Base-by-base conservation (phyloP, 2,113 vertebrate genomes). In the Rhinogobius similis region DNA sequence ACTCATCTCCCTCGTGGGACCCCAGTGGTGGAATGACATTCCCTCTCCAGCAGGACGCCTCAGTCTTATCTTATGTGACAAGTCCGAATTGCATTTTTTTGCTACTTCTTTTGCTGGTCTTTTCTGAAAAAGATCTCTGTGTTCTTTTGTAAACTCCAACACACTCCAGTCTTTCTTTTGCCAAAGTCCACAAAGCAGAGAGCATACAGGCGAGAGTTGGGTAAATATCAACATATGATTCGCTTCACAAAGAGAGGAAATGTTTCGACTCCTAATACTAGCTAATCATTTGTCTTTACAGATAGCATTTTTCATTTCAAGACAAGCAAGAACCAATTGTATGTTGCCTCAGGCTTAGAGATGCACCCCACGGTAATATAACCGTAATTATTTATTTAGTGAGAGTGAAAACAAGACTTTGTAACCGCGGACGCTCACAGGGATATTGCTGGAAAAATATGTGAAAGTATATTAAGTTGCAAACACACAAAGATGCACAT, bases 301-400 rank as follows among this genome's bases (percentile, higher is more conserved):
- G 29, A 68, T 32, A 50, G 16, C 20, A 16, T 29, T 63, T 65
- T 20, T 4, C 18, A 70, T 62, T 29, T 39, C 32, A 32, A 69
- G 56, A 78, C 66, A 73, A 76, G 73, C 72, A 53, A n/a, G 63
- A 14, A 27, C 26, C 53, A 24, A 44, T 69, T 39, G 27, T 52
- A 68, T 55, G 62, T 70, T 18, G 65, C 71, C 73, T 69, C 23
- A 2, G 76, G 79, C 64, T 12, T 20, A 18, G 52, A 66, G 67
- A 70, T n/a, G 75, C 46, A 2, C 56, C 76, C 64, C 44, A 61
- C 70, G 38, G 65, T 82, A 75, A 79, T 77, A 70, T 77, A 79
- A 62, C 71, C 61, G 52, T 44, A 76, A 80, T 82, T 78, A 86
- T 82, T 80, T 86, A 80, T 86, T 82, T 76, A 86, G 68, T 43